Base-by-base conservation (phyloP, 2,797 vertebrate genomes). In the Furcifer pardalis region DNA sequence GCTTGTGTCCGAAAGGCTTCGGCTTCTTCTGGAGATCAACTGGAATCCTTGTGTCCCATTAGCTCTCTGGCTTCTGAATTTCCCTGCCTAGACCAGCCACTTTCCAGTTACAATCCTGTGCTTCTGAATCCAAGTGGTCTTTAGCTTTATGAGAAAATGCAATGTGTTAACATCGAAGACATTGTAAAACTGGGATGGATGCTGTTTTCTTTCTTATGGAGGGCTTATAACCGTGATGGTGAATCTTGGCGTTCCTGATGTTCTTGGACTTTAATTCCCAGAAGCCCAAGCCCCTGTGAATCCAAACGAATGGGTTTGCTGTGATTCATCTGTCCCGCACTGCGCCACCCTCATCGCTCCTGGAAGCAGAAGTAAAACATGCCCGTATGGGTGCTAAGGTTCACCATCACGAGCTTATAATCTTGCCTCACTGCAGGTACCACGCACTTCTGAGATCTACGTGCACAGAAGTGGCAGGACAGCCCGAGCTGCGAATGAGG, bases 401-500 rank as follows among this genome's bases (percentile, higher is more conserved):
- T n/a, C n/a, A n/a, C n/a, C n/a, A n/a, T n/a, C n/a, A n/a, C n/a
- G n/a, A n/a, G n/a, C n/a, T n/a, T n/a, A n/a, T n/a, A n/a, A n/a
- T 52, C 52, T 65, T 32, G 19, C 23, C 10, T 32, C 7, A n/a
- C 56, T 81, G 79, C 89, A 99, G 98, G 97, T 99, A 66, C 99
- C 98, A 23, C 96, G 98, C 59, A 99, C 98, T 0, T 98, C 98
- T 0, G 99, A 99, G 95, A 97, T 98, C 0, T 99, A 99, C 0
- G 97, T 99, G 63, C 99, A 99, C 92, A 96, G 98, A 19, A 99
- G 99, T 0, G 98, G 98, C 77, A 95, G 98, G 56, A 99, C 98
- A 2, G 98, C 98, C 7, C 96, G 98, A 87, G 98, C 98, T 37
- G 92, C 97, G 71, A 97, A 90, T 8, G 97, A 98, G 81, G 99